Evolutionary conservation across 2,113 vertebrate species (phyloP).

Genomic region (Oxyruncus cristatus): DNA sequence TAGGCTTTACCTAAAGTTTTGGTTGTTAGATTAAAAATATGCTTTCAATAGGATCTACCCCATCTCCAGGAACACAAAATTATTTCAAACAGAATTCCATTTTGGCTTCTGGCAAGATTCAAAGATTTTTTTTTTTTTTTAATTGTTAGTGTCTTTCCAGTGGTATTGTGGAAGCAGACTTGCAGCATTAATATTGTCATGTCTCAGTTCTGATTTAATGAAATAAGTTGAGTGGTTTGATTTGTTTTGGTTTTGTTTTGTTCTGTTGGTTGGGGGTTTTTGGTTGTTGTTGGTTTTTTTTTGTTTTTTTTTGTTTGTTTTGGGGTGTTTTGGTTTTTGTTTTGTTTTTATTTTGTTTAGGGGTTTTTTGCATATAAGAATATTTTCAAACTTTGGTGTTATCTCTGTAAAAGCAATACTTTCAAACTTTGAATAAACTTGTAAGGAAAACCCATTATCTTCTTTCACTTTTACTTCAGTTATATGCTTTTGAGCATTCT

Average conservation of each 20-base stretch:
- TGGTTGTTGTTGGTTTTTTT: not conserved
- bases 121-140: not conserved
- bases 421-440: not conserved
- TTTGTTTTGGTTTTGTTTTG: no score
- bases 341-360: not conserved
- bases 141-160: not conserved
- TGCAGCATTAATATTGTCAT: not conserved
- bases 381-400: not conserved
- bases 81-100: not conserved
- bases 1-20: not conserved
- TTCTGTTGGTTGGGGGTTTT: no score
- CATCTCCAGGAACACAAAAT: not conserved
- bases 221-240: not conserved
- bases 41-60: not conserved
- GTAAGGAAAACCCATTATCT: not conserved
- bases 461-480: not conserved
- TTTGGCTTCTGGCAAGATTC: not conserved
- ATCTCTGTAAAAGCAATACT: not conserved
- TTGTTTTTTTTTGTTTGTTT: not conserved
- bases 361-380: no score
- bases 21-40: not conserved
- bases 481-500: not conserved
- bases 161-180: not conserved
- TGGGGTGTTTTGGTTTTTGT: not conserved
- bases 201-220: not conserved